Percentiles rank a stretch among this genome's conserved stretches.
These are phyloP conservation scores for Apomyelois bistriatella DNA, from an alignment of 2,888 invertebrate species.

Conservation along the genomic window DNA sequence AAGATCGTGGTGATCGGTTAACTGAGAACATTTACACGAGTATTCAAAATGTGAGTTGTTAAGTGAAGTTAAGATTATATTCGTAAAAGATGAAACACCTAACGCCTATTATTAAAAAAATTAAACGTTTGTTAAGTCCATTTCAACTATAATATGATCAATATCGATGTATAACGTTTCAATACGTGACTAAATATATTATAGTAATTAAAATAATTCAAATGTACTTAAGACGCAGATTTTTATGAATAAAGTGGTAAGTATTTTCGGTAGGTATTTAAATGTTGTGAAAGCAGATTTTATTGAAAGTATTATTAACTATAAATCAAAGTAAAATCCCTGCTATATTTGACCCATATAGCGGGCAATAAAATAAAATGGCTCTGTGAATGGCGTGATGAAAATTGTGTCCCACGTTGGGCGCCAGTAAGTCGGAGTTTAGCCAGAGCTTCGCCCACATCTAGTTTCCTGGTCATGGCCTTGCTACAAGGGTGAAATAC, in stretches of 20 bases:
- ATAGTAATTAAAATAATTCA: too few species aligned
- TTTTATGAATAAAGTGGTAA: too few species aligned
- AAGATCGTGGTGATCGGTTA: not conserved
- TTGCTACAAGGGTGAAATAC: too few species aligned
- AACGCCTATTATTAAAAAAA: too few species aligned
- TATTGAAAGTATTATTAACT: not conserved
- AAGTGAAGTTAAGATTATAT: too few species aligned
- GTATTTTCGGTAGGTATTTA: too few species aligned
- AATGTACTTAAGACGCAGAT: too few species aligned
- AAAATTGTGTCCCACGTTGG: conserved; percentile 10
- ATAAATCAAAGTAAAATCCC: not conserved
- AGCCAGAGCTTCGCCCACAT: not conserved
- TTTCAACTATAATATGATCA: too few species aligned
- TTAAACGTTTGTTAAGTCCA: too few species aligned
- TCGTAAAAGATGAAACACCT: too few species aligned
- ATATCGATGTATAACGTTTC: too few species aligned
- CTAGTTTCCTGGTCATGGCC: not conserved
- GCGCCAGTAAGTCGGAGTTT: conserved; percentile 1
- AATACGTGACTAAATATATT: too few species aligned
- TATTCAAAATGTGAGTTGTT: not conserved
- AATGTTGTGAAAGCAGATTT: not conserved
- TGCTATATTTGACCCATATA: not conserved
- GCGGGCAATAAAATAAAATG: conserved; percentile 5
- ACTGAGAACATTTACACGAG: not conserved
- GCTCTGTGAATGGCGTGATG: conserved; percentile 1